Percentiles rank a stretch among this genome's conserved stretches.
Conservation (phyloP, 2,888 invertebrate genomes). For the Chrysotoxum bicinctum region DNA sequence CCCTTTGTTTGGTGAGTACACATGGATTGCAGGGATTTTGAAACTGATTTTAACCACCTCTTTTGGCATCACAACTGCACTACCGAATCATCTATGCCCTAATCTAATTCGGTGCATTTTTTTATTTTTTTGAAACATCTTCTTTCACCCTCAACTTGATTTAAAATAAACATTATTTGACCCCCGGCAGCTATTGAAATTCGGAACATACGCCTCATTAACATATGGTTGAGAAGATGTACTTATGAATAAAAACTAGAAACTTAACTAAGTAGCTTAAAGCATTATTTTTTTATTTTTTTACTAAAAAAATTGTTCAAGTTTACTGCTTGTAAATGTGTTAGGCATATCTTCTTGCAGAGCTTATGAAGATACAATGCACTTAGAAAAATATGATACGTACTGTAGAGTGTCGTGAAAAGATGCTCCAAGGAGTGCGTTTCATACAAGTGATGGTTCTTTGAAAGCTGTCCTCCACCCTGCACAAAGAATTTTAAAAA, state of each 20-base stretch:
- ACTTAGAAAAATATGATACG: constrained; percentile 11
- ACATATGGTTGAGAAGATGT: constrained; percentile 76
- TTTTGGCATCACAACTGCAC: constrained; percentile 50
- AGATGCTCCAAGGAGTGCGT: constrained; percentile 36
- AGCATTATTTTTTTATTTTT: not conserved
- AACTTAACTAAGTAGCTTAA: constrained; percentile 18
- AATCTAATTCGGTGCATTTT: constrained; percentile 68
- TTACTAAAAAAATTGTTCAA: not conserved
- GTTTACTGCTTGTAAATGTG: not conserved
- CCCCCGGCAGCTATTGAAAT: constrained; percentile 75
- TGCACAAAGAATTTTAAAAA: constrained; percentile 45
- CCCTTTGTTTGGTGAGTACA: constrained; percentile 77
- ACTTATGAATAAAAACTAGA: constrained; percentile 8
- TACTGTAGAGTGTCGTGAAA: constrained; percentile 10
- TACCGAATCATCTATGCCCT: constrained; percentile 42
- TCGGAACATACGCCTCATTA: constrained; percentile 81
- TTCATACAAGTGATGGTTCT: constrained; percentile 36
- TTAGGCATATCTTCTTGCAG: not conserved
- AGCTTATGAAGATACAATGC: not conserved
- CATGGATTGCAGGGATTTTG: constrained; percentile 66
- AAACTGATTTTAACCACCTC: constrained; percentile 68
- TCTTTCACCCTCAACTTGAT: constrained; percentile 53
- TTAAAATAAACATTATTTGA: constrained; percentile 61
- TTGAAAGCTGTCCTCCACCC: constrained; percentile 38
- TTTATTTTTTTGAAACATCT: constrained; percentile 10